A percentile compares a stretch with the other conserved stretches of the same genome.
Conservation (phyloP, 1,140 invertebrate species). For the Diprion similis region DNA sequence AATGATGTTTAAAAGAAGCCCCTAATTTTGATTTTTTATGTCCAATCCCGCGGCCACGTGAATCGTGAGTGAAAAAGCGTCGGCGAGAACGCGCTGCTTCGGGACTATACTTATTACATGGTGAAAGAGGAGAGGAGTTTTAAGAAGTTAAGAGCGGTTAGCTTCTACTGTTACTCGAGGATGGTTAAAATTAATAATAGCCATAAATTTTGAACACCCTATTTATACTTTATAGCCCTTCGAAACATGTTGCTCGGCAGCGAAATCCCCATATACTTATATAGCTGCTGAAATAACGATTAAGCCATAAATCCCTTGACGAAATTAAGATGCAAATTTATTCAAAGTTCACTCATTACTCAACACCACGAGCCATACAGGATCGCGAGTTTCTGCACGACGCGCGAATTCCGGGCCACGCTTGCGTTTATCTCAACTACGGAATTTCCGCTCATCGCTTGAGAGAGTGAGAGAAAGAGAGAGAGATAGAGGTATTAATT, state of each 20-base stretch:
- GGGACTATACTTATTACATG: too few species aligned
- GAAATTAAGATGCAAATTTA: conserved; percentile 26
- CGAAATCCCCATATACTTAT: too few species aligned
- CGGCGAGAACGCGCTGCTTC: too few species aligned
- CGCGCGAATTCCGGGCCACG: not conserved
- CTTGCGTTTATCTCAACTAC: not conserved
- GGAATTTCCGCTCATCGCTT: not conserved
- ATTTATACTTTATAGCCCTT: not conserved
- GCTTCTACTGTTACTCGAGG: not conserved
- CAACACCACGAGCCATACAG: not conserved
- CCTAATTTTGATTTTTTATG: too few species aligned
- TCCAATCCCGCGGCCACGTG: too few species aligned
- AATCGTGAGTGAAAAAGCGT: too few species aligned
- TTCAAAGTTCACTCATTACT: conserved; percentile 30
- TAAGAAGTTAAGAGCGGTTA: not conserved
- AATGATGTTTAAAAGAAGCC: too few species aligned
- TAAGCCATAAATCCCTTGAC: conserved; percentile 29
- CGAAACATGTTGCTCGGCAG: conserved; percentile 18
- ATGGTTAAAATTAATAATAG: conserved; percentile 35
- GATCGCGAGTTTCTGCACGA: too few species aligned
- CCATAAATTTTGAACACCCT: conserved; percentile 33
- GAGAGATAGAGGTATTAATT: conserved; percentile 19
- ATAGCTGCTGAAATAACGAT: conserved; percentile 25
- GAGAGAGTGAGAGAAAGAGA: conserved; percentile 11
- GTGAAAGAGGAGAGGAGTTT: not conserved